These are phyloP conservation scores for Parapristionchus giblindavisi DNA, from an alignment of 2,888 invertebrate species.

Conservation along the genomic window DNA sequence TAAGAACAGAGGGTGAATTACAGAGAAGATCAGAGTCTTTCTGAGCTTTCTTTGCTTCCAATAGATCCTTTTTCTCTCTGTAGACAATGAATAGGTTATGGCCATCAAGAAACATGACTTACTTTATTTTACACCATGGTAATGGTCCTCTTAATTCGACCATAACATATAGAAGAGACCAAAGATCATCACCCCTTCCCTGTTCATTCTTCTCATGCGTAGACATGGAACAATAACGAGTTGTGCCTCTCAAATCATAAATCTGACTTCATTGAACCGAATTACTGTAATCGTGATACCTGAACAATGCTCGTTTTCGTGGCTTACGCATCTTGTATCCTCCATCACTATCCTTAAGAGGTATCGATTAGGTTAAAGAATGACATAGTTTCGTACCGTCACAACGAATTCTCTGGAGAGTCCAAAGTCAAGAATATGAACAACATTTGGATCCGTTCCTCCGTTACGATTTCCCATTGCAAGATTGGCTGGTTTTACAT, in stretches of 20 bases:
- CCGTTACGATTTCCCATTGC: slow-evolving; percentile 29
- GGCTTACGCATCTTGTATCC: slow-evolving; percentile 36
- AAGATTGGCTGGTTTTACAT: slow-evolving; percentile 37
- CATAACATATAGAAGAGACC: slow-evolving; percentile 37
- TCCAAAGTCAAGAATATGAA: slow-evolving; percentile 39
- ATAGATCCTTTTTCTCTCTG: slow-evolving; percentile 36
- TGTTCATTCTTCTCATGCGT: slow-evolving; percentile 34
- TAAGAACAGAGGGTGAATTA: slow-evolving; percentile 16
- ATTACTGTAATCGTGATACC: slow-evolving; percentile 6
- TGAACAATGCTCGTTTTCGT: slow-evolving; percentile 29
- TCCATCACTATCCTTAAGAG: background rate
- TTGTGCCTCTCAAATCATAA: slow-evolving; percentile 29
- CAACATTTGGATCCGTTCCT: slow-evolving; percentile 24
- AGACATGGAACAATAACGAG: slow-evolving; percentile 32
- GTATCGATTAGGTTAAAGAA: no score
- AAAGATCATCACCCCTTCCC: slow-evolving; percentile 32
- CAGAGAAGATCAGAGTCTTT: slow-evolving; percentile 15
- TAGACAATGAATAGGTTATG: no score
- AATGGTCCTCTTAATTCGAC: slow-evolving; percentile 29
- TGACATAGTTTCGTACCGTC: no score
- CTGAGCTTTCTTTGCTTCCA: slow-evolving; percentile 3
- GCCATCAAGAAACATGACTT: no score
- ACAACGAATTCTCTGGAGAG: slow-evolving; percentile 31
- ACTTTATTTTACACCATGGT: slow-evolving; percentile 36
- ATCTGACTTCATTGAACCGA: background rate